phyloP scores from a whole-genome alignment of 2,888 invertebrate genomes.

The Tubiluchus corallicola region DNA sequence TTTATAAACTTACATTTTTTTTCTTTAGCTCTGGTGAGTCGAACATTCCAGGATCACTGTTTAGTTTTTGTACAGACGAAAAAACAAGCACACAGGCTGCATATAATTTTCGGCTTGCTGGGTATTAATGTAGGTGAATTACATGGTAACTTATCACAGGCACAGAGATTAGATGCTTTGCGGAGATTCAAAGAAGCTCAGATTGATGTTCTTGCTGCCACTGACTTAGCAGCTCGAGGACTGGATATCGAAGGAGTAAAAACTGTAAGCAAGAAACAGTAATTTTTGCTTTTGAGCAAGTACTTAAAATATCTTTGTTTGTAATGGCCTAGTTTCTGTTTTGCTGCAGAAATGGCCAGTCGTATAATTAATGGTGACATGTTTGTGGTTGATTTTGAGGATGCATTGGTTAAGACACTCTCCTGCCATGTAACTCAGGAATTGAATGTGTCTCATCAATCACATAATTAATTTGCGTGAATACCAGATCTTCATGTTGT shows the following conservation, averaged over 20 bases:
- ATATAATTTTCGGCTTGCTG: conserved; percentile 70
- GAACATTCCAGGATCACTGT: conserved; percentile 74
- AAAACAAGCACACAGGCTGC: conserved; percentile 78
- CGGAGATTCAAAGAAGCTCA: conserved; percentile 64
- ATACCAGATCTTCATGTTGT: no score
- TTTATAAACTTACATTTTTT: neutral
- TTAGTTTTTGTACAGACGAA: conserved; percentile 96
- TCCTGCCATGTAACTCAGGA: no score
- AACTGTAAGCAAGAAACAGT: conserved; percentile 40
- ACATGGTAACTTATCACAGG: conserved; percentile 89
- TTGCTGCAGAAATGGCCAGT: no score
- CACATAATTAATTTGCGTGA: no score
- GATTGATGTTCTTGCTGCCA: conserved; percentile 55
- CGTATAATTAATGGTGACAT: no score
- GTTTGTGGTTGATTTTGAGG: no score
- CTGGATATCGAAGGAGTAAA: conserved; percentile 91
- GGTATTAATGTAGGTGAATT: conserved; percentile 74
- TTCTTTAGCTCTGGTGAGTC: conserved; percentile 45
- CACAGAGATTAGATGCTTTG: conserved; percentile 68
- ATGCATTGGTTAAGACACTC: no score
- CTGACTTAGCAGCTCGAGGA: conserved; percentile 83
- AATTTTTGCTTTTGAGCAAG: conserved; percentile 1
- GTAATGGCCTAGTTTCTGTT: no score
- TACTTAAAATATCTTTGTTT: no score
- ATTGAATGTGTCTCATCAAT: no score